Percentiles rank a stretch among this genome's conserved stretches.
Conservation (phyloP, 2,888 invertebrate species). For the Lepetodrilus schrolli region DNA sequence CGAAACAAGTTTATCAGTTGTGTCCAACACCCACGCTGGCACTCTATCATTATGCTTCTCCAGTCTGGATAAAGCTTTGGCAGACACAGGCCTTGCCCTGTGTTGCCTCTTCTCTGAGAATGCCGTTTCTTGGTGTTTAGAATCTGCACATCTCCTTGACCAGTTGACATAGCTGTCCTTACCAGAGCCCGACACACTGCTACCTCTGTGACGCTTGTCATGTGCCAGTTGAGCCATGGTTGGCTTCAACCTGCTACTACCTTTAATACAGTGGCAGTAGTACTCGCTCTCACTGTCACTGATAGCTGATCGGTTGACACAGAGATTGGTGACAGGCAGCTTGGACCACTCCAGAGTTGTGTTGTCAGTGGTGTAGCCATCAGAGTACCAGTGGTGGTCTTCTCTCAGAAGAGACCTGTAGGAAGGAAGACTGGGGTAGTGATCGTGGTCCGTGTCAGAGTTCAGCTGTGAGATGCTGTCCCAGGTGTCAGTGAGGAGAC, state of each 20-base stretch:
- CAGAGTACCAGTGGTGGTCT: constrained; percentile 51
- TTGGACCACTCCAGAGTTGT: constrained; percentile 53
- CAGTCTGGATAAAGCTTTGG: neutral
- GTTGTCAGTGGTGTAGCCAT: constrained; percentile 56
- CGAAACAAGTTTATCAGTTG: neutral
- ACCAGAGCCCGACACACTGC: constrained; percentile 14
- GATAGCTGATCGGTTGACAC: constrained; percentile 19
- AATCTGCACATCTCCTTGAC: neutral
- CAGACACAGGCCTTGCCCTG: neutral
- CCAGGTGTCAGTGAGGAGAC: constrained; percentile 57
- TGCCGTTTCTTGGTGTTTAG: neutral
- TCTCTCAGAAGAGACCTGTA: constrained; percentile 43
- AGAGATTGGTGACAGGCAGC: constrained; percentile 51
- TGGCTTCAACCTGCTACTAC: neutral
- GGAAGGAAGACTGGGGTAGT: constrained; percentile 40
- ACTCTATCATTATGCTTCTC: neutral
- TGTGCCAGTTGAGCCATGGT: neutral
- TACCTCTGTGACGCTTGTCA: neutral
- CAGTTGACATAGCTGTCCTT: constrained; percentile 22
- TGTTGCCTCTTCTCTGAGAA: neutral
- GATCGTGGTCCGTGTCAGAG: constrained; percentile 34
- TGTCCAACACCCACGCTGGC: constrained; percentile 1
- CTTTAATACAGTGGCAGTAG: constrained; percentile 1
- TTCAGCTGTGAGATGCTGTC: constrained; percentile 46
- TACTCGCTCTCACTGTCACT: constrained; percentile 34